phyloP scores from a whole-genome alignment of 2,888 invertebrate genomes.

The Xestia sexstrigata region DNA sequence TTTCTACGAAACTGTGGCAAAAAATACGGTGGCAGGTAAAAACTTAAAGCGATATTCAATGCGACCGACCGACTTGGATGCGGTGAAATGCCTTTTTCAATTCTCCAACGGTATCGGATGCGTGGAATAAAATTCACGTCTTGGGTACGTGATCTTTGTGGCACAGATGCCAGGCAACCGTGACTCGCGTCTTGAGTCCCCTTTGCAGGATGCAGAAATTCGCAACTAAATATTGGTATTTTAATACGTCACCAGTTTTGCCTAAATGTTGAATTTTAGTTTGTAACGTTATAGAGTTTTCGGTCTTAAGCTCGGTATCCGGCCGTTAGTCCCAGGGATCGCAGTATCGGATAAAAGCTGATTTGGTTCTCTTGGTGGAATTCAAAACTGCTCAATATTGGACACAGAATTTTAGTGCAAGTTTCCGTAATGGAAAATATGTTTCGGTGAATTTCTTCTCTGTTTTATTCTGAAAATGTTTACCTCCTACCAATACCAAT shows the following conservation, averaged over 20 bases:
- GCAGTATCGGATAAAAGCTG: slow-evolving; percentile 29
- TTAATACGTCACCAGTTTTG: slow-evolving; percentile 54
- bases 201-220: slow-evolving; percentile 53
- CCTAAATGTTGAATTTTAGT: slow-evolving; percentile 15
- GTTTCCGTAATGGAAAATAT: slow-evolving; percentile 18
- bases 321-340: slow-evolving; percentile 27
- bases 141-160: slow-evolving; percentile 74
- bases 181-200: slow-evolving; percentile 61
- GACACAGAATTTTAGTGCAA: slow-evolving; percentile 2
- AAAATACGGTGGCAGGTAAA: slow-evolving; percentile 50
- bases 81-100: slow-evolving; percentile 76
- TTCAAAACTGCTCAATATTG: slow-evolving; percentile 25
- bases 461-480: neutral
- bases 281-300: neutral
- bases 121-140: slow-evolving; percentile 81
- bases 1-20: slow-evolving; percentile 21
- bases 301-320: slow-evolving; percentile 20
- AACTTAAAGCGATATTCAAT: slow-evolving; percentile 63
- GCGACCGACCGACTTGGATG: slow-evolving; percentile 58
- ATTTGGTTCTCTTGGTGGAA: slow-evolving; percentile 35
- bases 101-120: slow-evolving; percentile 73
- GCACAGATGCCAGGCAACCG: slow-evolving; percentile 71
- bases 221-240: slow-evolving; percentile 68
- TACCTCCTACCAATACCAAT: neutral
- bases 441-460: slow-evolving; percentile 19